Base-by-base conservation (phyloP, 2,888 invertebrate genomes). In the Caenorhabditis becei region DNA sequence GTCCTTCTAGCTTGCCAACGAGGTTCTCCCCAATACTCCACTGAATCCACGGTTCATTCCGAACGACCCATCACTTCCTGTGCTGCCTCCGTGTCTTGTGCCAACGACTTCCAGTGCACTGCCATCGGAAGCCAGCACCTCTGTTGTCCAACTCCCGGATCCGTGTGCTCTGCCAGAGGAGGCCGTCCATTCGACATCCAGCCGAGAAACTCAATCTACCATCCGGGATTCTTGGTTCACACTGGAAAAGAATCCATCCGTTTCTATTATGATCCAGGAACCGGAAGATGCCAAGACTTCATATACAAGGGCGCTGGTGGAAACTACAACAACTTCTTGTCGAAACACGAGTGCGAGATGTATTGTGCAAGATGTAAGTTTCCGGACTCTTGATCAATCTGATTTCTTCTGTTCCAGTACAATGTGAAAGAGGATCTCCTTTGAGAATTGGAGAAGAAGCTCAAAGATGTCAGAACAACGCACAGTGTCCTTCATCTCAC, bases 251-350 rank as follows among this genome's bases (percentile, higher is more conserved):
- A 85, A 44, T 83, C 77, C 41, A 88, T 83, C 65, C 66, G 87
- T 23, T 88, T 87, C 71, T 88, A 85, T 62, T 88, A 88, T 71
- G 87, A 88, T 66, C 80, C 86, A 10, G 66, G 66, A 23, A 78
- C 70, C 14, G 87, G 86, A 47, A 51, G 85, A 59, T 85, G 85
- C 49, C 82, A 83, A 54, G 83, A 85, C 53, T 85, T 85, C 44
- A 71, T 85, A 8, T 85, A 84, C 66, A 82, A 82, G 63, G 89
- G 89, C 18, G 82, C 86, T 28, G 88, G 88, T 16, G 89, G 89
- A 32, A 88, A 88, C 51, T 88, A 80, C 78, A 88, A 88, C 71
- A 88, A 87, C 44, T 88, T 88, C 61, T 67, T 84, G 41, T 87
- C 88, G 14, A 83, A 85, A 47, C 81, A 84, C 51, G 88, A 88